These are phyloP conservation scores for Picathartes gymnocephalus DNA, from an alignment of 2,113 vertebrate genomes.

Conservation along the genomic window DNA sequence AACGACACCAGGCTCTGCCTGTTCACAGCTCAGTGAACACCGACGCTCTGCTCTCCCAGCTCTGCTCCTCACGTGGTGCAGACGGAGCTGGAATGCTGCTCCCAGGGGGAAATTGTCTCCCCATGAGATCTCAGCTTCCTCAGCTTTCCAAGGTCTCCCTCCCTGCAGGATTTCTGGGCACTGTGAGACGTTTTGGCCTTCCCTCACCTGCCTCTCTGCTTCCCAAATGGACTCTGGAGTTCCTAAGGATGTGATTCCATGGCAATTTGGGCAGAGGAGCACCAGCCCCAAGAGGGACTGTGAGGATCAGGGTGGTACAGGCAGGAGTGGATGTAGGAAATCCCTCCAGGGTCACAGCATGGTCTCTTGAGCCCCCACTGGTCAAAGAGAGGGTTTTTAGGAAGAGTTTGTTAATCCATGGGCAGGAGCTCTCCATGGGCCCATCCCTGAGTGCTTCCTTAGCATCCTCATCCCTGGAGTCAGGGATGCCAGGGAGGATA, in stretches of 20 bases:
- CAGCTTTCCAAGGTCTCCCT: neutral
- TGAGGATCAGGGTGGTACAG: neutral
- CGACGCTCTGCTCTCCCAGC: accelerated
- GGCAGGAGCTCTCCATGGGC: neutral
- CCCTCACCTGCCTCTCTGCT: accelerated
- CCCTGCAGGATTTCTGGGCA: neutral
- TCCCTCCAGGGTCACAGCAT: neutral
- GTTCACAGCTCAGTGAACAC: neutral
- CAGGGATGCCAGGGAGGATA: neutral
- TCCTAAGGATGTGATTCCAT: neutral
- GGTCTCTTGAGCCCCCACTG: accelerated
- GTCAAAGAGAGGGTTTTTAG: neutral
- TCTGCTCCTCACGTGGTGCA: neutral
- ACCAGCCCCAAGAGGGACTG: neutral
- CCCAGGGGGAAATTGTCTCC: neutral
- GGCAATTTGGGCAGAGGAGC: accelerated
- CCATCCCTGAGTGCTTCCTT: accelerated
- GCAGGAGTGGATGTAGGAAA: neutral
- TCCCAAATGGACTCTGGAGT: accelerated
- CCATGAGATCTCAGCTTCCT: accelerated
- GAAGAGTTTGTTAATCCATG: neutral
- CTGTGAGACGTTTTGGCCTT: accelerated
- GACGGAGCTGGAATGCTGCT: neutral
- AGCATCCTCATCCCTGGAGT: neutral
- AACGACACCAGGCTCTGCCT: neutral